Conservation (phyloP, 1,140 invertebrate species). For the Drosophila sucinea region DNA sequence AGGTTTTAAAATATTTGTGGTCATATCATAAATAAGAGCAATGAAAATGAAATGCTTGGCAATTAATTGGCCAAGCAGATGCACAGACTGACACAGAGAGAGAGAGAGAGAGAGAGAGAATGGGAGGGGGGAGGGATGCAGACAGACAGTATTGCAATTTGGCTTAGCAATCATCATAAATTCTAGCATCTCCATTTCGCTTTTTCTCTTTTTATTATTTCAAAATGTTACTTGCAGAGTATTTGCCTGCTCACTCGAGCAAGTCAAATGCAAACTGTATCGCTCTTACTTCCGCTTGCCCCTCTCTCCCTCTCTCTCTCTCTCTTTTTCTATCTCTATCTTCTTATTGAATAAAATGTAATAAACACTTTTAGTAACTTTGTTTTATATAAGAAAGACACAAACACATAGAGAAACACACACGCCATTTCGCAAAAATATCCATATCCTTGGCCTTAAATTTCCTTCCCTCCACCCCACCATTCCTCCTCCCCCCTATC, state of each 20-base stretch:
- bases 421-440: not conserved
- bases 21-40: conserved; percentile 71
- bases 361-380: conserved; percentile 81
- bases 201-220: conserved; percentile 63
- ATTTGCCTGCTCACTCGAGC: conserved; percentile 41
- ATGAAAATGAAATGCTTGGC: conserved; percentile 70
- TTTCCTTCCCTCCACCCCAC: not conserved
- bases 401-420: not conserved
- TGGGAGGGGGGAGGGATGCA: not conserved
- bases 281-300: conserved; percentile 16
- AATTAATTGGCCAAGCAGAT: conserved; percentile 64
- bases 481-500: conserved; percentile 31
- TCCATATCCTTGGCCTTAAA: conserved; percentile 1
- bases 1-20: conserved; percentile 68
- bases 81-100: conserved; percentile 20
- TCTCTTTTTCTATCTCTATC: not conserved
- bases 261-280: conserved; percentile 28
- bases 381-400: conserved; percentile 62
- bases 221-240: conserved; percentile 67
- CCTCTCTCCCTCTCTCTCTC: not conserved
- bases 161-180: conserved; percentile 72
- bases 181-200: conserved; percentile 30
- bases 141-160: conserved; percentile 1
- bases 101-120: not conserved
- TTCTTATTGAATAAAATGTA: conserved; percentile 78